These are phyloP conservation scores for Trichomalopsis sarcophagae DNA, from an alignment of 1,140 invertebrate genomes.

Conservation along the genomic window DNA sequence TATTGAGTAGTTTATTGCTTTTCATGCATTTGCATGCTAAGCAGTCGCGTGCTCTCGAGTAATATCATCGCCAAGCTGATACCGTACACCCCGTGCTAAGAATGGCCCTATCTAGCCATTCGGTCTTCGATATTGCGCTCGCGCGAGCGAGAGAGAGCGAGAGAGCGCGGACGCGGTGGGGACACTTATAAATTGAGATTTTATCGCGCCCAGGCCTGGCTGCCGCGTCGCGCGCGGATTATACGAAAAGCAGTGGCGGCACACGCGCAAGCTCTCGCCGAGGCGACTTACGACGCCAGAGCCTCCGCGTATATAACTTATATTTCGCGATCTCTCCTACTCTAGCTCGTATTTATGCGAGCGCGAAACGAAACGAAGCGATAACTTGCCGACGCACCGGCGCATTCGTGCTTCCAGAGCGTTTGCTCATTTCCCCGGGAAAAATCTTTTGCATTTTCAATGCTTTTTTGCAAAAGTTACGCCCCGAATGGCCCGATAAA, in stretches of 20 bases:
- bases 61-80: conserved; percentile 69
- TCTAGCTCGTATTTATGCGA: conserved; percentile 44
- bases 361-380: conserved; percentile 42
- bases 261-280: conserved; percentile 2
- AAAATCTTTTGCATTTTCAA: conserved; percentile 22
- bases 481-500: not conserved
- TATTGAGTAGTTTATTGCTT: conserved; percentile 73
- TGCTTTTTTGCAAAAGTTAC: not conserved
- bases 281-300: not conserved
- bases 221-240: conserved; percentile 53
- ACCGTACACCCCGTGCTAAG: conserved; percentile 64
- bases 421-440: conserved; percentile 16
- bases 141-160: not conserved
- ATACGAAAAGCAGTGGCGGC: conserved; percentile 48
- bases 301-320: conserved; percentile 36
- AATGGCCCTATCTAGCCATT: conserved; percentile 69
- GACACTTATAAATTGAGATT: conserved; percentile 73
- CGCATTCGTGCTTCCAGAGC: conserved; percentile 33
- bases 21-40: conserved; percentile 73
- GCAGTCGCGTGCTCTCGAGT: conserved; percentile 70
- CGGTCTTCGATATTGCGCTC: conserved; percentile 69
- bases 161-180: conserved; percentile 51
- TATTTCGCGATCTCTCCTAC: conserved; percentile 47
- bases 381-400: conserved; percentile 50
- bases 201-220: conserved; percentile 59